phyloP scores from a whole-genome alignment of 2,888 invertebrate species.

The Ctena decussata region DNA sequence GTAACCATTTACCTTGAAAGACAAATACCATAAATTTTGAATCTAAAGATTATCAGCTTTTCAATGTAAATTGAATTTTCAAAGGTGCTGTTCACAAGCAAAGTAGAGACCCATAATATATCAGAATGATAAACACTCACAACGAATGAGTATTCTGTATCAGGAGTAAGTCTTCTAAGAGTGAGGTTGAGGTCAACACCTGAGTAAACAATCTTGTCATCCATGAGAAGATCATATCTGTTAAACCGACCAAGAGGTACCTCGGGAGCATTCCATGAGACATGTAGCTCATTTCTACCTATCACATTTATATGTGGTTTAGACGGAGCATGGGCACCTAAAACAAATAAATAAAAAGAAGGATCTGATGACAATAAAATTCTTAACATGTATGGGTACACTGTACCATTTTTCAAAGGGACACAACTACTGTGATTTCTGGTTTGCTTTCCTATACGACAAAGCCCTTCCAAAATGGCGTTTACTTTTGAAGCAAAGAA shows the following conservation, averaged over 20 bases:
- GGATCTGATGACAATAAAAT: neutral
- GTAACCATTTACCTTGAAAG: too few relatives aligned
- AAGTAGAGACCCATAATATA: too few relatives aligned
- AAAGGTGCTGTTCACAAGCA: too few relatives aligned
- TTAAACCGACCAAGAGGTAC: conserved; percentile 85
- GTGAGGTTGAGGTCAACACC: conserved; percentile 83
- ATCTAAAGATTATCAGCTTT: too few relatives aligned
- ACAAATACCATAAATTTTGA: neutral
- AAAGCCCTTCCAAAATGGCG: too few relatives aligned
- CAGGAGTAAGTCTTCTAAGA: conserved; percentile 82
- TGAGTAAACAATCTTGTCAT: conserved; percentile 84
- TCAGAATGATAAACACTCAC: too few relatives aligned
- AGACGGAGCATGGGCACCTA: conserved; percentile 86
- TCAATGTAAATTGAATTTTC: too few relatives aligned
- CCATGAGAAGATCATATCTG: conserved; percentile 85
- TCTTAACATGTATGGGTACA: neutral
- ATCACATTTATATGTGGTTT: conserved; percentile 85
- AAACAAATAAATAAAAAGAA: neutral
- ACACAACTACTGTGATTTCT: too few relatives aligned
- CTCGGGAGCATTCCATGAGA: conserved; percentile 85
- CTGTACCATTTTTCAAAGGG: too few relatives aligned
- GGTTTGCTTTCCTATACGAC: too few relatives aligned
- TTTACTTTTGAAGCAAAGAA: too few relatives aligned
- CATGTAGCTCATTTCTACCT: conserved; percentile 85
- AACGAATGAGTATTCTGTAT: conserved; percentile 86